A percentile compares a stretch with the other conserved stretches of the same genome.
These are phyloP conservation scores for Ophion ventricosus DNA, from an alignment of 2,888 invertebrate species.

Conservation along the genomic window DNA sequence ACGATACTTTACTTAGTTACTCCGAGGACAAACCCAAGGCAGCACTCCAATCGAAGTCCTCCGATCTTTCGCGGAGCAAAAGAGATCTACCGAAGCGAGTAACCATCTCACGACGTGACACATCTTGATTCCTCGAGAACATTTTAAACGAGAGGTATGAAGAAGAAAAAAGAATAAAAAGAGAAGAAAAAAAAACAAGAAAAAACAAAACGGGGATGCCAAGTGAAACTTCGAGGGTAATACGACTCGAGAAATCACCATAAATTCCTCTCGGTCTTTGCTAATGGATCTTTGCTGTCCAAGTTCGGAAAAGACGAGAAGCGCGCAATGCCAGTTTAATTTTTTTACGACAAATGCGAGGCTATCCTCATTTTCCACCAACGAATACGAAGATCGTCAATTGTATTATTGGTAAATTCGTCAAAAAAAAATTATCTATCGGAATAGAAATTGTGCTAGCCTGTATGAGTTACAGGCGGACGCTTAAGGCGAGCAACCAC, in stretches of 20 bases:
- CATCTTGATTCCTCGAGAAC: conserved; percentile 21
- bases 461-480: no score
- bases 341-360: not conserved
- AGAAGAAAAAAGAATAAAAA: conserved; percentile 12
- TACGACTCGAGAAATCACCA: conserved; percentile 55
- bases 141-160: conserved; percentile 48
- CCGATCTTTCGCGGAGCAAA: conserved; percentile 37
- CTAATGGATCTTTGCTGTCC: conserved; percentile 78
- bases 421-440: not conserved
- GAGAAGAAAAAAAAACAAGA: no score
- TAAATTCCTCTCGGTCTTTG: conserved; percentile 65
- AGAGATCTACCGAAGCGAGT: conserved; percentile 43
- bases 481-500: no score
- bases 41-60: conserved; percentile 7
- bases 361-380: not conserved
- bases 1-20: conserved; percentile 71
- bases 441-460: no score
- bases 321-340: conserved; percentile 36
- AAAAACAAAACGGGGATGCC: conserved; percentile 48
- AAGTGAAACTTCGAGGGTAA: conserved; percentile 16
- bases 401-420: not conserved
- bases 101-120: conserved; percentile 64
- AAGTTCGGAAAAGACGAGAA: conserved; percentile 60
- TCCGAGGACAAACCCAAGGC: conserved; percentile 51
- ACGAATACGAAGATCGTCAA: conserved; percentile 1